Evolutionary conservation across 2,113 vertebrate genomes (phyloP), one percentile per base, ranked within the genome.

Genomic region (Balaenoptera acutorostrata): DNA sequence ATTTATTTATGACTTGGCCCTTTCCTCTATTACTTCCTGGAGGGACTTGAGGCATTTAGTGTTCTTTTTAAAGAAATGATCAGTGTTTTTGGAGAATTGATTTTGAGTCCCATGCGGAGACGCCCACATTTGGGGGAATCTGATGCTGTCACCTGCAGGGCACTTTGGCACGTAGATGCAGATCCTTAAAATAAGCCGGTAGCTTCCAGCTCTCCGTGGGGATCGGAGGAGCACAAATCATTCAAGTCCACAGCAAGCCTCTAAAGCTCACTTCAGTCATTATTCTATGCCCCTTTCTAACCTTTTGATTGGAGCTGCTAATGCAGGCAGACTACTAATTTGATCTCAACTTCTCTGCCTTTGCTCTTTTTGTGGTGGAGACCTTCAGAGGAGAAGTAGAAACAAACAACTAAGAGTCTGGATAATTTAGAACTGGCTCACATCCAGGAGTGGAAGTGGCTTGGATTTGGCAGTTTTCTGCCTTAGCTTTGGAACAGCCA

Each of bases 1-100:
- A 94, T 72, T 93, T 92, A 74, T 93, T 97, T 88, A 80, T 91
- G 83, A 74, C 80, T 91, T 96, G 46, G 64, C 21, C n/a, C 10
- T 88, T 93, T 68, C 61, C 33, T 92, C 55, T 68, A 4, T 88
- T 78, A 61, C 63, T 91, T 92, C 52, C 61, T 96, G 61, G 83
- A 96, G 81, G 17, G 27, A 77, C 63, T 66, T 69, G 49, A 75
- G 66, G 11, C 44, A 87, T 41, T 94, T 69, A 69, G 31, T 81
- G 15, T 74, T 61, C 49, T 78, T 92, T 82, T 93, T 36, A 59
- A 75, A 95, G 49, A 64, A 94, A 52, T 78, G 27, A 23, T 87
- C 29, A 87, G 46, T 39, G 68, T 66, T 90, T 89, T 68, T 84
- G n/a, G 41, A 88, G 23, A 63, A 83, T 44, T 84, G 44, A 49